These are phyloP conservation scores for Actenoides lindsayi DNA, from an alignment of 2,113 vertebrate genomes.

Conservation along the genomic window DNA sequence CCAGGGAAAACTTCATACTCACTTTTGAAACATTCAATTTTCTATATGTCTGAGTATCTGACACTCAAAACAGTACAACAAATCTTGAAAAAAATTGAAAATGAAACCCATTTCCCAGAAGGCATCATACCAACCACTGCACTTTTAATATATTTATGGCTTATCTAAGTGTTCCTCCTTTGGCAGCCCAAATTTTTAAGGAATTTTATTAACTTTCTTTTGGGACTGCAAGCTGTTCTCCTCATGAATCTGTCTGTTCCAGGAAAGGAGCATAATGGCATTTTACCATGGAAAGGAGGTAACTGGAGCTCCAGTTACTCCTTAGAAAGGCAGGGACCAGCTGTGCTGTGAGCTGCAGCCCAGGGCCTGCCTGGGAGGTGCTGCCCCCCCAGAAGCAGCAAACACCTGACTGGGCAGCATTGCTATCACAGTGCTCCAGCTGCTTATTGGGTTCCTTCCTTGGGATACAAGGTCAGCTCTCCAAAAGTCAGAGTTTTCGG, in stretches of 20 bases:
- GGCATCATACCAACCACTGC: neutral
- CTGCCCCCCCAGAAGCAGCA: neutral
- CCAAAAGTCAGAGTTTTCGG: neutral
- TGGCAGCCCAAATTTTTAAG: neutral
- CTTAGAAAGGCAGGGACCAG: neutral
- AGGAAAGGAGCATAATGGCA: neutral
- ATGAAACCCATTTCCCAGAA: neutral
- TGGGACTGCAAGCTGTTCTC: neutral
- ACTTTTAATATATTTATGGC: neutral
- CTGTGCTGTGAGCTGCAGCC: neutral
- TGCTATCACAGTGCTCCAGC: neutral
- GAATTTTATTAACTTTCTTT: neutral
- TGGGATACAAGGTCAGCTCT: neutral
- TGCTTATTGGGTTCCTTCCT: neutral
- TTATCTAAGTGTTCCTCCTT: neutral
- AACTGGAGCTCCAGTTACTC: neutral
- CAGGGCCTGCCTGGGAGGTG: rapidly evolving
- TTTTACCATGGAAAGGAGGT: neutral
- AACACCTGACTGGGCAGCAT: neutral
- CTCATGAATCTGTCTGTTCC: neutral
- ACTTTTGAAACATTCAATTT: neutral
- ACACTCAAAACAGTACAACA: neutral
- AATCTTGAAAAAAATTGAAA: constrained; percentile 10
- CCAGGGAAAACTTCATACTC: neutral
- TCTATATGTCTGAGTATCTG: neutral